Evolutionary conservation across 2,888 invertebrate genomes (phyloP).

Genomic region (Halictus quadricinctus): DNA sequence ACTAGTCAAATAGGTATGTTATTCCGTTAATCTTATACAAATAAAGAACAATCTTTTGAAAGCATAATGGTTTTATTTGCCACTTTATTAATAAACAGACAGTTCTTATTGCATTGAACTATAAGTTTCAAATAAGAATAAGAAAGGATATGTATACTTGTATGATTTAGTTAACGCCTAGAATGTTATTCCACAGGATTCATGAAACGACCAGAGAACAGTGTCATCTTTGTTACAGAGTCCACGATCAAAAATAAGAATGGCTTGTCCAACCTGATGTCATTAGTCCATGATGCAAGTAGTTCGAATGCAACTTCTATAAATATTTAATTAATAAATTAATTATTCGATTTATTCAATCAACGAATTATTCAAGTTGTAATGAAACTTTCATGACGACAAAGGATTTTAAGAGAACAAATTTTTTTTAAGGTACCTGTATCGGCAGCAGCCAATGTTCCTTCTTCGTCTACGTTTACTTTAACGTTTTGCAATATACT

Average conservation of each 20-base stretch:
- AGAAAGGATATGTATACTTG: not conserved
- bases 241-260: slow-evolving; percentile 87
- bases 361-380: not conserved
- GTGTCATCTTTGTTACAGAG: slow-evolving; percentile 83
- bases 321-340: not conserved
- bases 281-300: slow-evolving; percentile 81
- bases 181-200: slow-evolving; percentile 79
- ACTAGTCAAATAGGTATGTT: slow-evolving; percentile 37
- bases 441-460: slow-evolving; percentile 87
- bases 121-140: not conserved
- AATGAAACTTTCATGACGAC: not conserved
- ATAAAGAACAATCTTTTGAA: slow-evolving; percentile 33
- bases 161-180: not conserved
- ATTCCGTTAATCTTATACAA: slow-evolving; percentile 5
- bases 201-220: slow-evolving; percentile 87
- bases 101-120: not conserved
- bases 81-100: not conserved
- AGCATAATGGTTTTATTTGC: not conserved
- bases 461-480: slow-evolving; percentile 87
- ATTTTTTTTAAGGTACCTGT: slow-evolving; percentile 79
- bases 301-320: slow-evolving; percentile 24
- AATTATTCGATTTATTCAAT: not conserved
- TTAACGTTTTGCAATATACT: slow-evolving; percentile 86
- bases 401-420: not conserved
- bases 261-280: slow-evolving; percentile 85